Conservation (phyloP, 92 coral and sea anemone species). For the Heliopora coerulea region DNA sequence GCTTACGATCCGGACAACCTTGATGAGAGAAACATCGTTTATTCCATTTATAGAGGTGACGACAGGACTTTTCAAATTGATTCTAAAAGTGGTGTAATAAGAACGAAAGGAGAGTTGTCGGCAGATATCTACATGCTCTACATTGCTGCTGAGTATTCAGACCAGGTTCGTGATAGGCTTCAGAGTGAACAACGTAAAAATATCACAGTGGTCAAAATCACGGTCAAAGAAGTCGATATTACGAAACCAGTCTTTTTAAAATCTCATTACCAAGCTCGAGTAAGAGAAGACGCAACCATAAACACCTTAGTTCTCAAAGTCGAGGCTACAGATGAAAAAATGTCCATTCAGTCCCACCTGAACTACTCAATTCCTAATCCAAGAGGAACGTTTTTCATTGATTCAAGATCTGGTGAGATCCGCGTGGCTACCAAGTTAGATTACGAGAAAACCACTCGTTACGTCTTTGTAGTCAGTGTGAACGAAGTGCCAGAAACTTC, state of each 20-base stretch:
- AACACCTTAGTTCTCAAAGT: slow-evolving; percentile 23
- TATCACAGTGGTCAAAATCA: not conserved
- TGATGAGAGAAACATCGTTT: not conserved
- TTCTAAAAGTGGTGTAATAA: slow-evolving; percentile 12
- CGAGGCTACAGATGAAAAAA: slow-evolving; percentile 32
- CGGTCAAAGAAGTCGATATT: not conserved
- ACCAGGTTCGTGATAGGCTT: not conserved
- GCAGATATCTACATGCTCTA: not conserved
- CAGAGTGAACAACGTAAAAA: not conserved
- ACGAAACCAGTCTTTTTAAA: not conserved
- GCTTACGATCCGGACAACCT: slow-evolving; percentile 13
- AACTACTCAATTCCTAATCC: not conserved
- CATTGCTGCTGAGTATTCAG: slow-evolving; percentile 9
- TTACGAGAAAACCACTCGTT: not conserved
- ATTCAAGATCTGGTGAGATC: slow-evolving; percentile 36
- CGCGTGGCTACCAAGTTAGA: not conserved
- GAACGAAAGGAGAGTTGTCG: not conserved
- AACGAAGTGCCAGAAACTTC: no score
- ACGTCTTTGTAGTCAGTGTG: slow-evolving; percentile 17
- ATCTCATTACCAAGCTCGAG: not conserved
- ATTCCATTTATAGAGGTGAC: not conserved
- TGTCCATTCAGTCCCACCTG: not conserved
- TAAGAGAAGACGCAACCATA: not conserved
- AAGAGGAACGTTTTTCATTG: slow-evolving; percentile 51
- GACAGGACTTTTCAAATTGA: not conserved